Evolutionary conservation across 1,140 invertebrate species (phyloP).

Genomic region (Zophobas atratus): DNA sequence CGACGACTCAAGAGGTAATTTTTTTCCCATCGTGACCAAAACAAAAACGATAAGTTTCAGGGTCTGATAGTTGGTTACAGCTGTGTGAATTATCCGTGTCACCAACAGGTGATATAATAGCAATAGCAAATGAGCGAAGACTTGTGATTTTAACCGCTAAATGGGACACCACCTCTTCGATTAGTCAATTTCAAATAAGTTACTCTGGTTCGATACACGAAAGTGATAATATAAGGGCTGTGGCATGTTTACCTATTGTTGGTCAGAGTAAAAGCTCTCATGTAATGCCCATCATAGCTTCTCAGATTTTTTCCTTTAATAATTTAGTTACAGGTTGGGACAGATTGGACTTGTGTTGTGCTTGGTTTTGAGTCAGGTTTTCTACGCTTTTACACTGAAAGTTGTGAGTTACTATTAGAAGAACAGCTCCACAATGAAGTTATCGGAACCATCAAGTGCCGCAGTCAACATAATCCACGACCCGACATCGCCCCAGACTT

Average conservation of each 20-base stretch:
- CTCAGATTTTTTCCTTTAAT: slow-evolving; percentile 25
- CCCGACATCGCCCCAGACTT: slow-evolving; percentile 73
- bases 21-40: slow-evolving; percentile 23
- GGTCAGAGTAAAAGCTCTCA: slow-evolving; percentile 64
- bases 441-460: slow-evolving; percentile 86
- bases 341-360: slow-evolving; percentile 94
- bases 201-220: slow-evolving; percentile 73
- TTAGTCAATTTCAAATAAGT: slow-evolving; percentile 70
- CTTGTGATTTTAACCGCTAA: slow-evolving; percentile 78
- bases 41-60: slow-evolving; percentile 65
- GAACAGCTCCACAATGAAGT: slow-evolving; percentile 90
- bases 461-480: slow-evolving; percentile 79
- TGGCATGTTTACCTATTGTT: slow-evolving; percentile 71
- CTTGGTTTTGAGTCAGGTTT: slow-evolving; percentile 90
- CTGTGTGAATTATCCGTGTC: slow-evolving; percentile 81
- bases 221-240: slow-evolving; percentile 69
- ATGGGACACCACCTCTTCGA: slow-evolving; percentile 71
- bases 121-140: slow-evolving; percentile 77
- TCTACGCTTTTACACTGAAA: slow-evolving; percentile 92
- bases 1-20: slow-evolving; percentile 68
- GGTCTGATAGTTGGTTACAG: slow-evolving; percentile 79
- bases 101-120: slow-evolving; percentile 80
- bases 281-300: slow-evolving; percentile 48
- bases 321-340: slow-evolving; percentile 74
- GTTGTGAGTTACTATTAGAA: slow-evolving; percentile 84